Percentiles rank a stretch among this genome's conserved stretches.
Conservation (phyloP, 2,113 vertebrate species). For the Elephas maximus region DNA sequence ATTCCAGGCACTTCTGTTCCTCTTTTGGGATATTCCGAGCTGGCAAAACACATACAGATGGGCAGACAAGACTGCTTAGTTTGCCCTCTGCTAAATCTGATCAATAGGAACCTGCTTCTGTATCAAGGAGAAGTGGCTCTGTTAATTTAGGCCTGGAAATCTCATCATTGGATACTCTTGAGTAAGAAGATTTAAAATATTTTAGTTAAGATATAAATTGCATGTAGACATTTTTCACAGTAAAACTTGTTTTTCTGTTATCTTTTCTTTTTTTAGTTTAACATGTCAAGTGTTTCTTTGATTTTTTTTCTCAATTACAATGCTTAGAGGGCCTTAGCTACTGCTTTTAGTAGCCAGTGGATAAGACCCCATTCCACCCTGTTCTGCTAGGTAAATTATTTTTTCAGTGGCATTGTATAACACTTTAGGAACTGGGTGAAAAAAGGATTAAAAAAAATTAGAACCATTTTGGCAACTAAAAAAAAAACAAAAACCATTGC, state of each 20-base stretch:
- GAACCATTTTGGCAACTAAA: background rate
- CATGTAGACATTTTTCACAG: conserved; percentile 57
- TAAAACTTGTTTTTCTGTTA: conserved; percentile 57
- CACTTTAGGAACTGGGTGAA: background rate
- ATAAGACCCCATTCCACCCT: background rate
- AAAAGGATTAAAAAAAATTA: background rate
- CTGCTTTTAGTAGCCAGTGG: background rate
- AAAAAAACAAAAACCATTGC: too few relatives aligned
- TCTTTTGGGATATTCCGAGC: conserved; percentile 89
- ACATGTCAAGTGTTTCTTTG: conserved; percentile 17
- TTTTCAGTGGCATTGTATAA: background rate
- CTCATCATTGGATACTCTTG: conserved; percentile 81
- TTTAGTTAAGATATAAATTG: conserved; percentile 77
- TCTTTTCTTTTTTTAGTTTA: background rate
- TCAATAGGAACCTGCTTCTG: conserved; percentile 92
- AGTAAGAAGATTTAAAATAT: conserved; percentile 73
- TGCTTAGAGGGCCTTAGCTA: background rate
- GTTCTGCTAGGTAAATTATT: background rate
- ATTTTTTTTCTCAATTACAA: background rate
- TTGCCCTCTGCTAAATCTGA: conserved; percentile 88
- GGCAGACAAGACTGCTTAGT: conserved; percentile 88
- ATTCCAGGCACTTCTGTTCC: conserved; percentile 90
- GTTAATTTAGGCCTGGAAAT: conserved; percentile 90
- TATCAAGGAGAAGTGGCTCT: conserved; percentile 87
- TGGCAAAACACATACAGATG: conserved; percentile 88